Evolutionary conservation across 2,113 vertebrate species (phyloP), one percentile per base, ranked within the genome.

Genomic region (Dicentrarchus labrax): DNA sequence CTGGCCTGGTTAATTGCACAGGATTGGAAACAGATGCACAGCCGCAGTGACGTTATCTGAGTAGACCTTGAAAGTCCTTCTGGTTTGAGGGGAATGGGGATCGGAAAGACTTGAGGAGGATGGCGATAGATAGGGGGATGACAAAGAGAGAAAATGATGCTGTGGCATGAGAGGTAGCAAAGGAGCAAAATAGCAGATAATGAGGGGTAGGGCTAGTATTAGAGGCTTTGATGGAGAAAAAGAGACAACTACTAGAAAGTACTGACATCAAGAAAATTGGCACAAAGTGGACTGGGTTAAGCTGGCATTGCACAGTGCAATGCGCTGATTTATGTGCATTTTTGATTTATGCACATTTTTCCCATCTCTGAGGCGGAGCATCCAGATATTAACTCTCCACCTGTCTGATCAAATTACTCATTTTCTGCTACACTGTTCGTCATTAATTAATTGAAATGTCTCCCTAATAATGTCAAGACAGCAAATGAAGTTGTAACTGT

Each of bases 11-110:
- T 95, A 95, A 95, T 95, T 96, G 92, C 90, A 74, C 8, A 1
- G 84, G 89, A 96, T 95, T 94, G 92, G 92, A 95, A 96, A 84
- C 95, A 95, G 94, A 95, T 95, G 95, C 90, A 85, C 56, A 79
- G 88, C 80, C 84, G 65, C 88, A 89, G 90, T 94, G 92, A 93
- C 91, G 91, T 95, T 93, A 94, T 95, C 86, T 89, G 83, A 92
- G 83, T 43, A 93, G 93, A 94, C 92, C 90, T 91, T 92, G 85
- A 88, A 93, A 89, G 89, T 89, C 89, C 80, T 92, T 89, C 78
- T 92, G 88, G 91, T 91, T 91, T 89, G 85, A 93, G 85, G 76
- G 85, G 84, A 90, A 67, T 56, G 62, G 79, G 86, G 70, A 84
- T 82, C 38, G 65, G 65, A 85, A 30, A 90, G 66, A 81, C 65